Evolutionary conservation across 2,797 vertebrate genomes (phyloP), one percentile per base, ranked within the genome.

Genomic region (Syndactyla subalaris): DNA sequence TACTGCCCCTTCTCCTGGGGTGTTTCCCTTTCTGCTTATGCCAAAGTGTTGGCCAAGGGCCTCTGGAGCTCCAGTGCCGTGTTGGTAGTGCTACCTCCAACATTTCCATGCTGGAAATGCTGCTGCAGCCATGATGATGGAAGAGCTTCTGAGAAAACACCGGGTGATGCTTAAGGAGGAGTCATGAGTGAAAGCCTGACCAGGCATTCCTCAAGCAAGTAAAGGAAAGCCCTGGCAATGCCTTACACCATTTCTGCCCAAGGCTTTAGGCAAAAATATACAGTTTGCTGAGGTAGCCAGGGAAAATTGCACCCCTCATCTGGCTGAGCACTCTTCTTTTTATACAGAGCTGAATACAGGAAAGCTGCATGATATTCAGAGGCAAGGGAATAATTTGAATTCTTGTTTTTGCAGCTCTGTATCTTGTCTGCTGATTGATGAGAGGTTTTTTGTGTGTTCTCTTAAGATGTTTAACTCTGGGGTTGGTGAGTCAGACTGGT

Each of bases 1-100:
- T 65, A 7, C 29, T 34, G 43, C 9, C 34, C 68, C 29, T 76
- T 83, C 49, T 45, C 14, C 29, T 76, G 57, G n/a, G 14, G 19
- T 39, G 18, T 62, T 62, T n/a, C 41, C 27, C 20, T 57, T 55
- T 49, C 34, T 14, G 41, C 36, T 55, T 62, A 36, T 12, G 32
- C 7, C 5, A 3, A 26, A 45, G 23, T 21, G 16, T 76, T 9
- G 34, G 36, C 36, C 19, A n/a, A 55, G 46, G 32, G 27, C 23
- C 46, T 32, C 27, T 63, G 57, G 63, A 49, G 41, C 26, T 32
- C 15, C 21, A 20, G 18, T 7, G 15, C 26, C 26, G 7, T 10
- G 5, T 14, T 82, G 29, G 19, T 29, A 55, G 48, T n/a, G 15
- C 32, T 1, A 0, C 23, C 9, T 75, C 4, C 13, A 6, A 20